phyloP scores from a whole-genome alignment of 2,888 invertebrate genomes.

The Chrysopilus asiliformis region DNA sequence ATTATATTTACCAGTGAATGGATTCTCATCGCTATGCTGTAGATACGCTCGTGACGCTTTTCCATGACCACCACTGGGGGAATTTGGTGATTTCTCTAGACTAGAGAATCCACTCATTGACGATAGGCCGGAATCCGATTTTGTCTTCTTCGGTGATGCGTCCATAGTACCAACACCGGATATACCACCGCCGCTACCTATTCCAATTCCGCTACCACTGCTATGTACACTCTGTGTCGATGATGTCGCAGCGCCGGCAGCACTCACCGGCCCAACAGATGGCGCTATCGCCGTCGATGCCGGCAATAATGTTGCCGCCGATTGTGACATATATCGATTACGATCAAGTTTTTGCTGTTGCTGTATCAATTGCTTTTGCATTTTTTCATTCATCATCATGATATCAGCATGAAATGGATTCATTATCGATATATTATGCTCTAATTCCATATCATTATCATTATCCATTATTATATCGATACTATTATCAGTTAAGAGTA shows the following conservation, averaged over 20 bases:
- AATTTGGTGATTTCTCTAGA: conserved; percentile 72
- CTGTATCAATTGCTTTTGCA: conserved; percentile 37
- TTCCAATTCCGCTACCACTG: neutral
- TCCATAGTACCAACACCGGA: conserved; percentile 15
- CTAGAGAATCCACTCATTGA: conserved; percentile 82
- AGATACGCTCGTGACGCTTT: conserved; percentile 7
- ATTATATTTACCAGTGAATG: conserved; percentile 5
- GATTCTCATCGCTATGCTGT: conserved; percentile 9
- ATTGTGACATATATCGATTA: conserved; percentile 8
- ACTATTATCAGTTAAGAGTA: conserved; percentile 11
- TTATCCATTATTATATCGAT: conserved; percentile 1
- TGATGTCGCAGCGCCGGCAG: too few relatives aligned
- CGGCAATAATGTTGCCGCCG: conserved; percentile 1
- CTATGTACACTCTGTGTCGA: conserved; percentile 45
- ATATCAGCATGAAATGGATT: conserved; percentile 25
- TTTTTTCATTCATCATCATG: conserved; percentile 17
- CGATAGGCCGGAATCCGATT: conserved; percentile 75
- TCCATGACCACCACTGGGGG: conserved; percentile 37
- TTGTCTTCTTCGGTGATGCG: conserved; percentile 36
- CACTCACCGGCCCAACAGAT: too few relatives aligned
- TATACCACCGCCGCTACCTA: conserved; percentile 21
- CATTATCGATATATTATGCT: conserved; percentile 14
- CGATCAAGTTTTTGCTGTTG: conserved; percentile 22
- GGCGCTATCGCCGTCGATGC: too few relatives aligned
- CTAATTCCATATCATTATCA: conserved; percentile 1